Evolutionary conservation across 2,113 vertebrate genomes (phyloP).

Genomic region (Ariopsis seemanni): DNA sequence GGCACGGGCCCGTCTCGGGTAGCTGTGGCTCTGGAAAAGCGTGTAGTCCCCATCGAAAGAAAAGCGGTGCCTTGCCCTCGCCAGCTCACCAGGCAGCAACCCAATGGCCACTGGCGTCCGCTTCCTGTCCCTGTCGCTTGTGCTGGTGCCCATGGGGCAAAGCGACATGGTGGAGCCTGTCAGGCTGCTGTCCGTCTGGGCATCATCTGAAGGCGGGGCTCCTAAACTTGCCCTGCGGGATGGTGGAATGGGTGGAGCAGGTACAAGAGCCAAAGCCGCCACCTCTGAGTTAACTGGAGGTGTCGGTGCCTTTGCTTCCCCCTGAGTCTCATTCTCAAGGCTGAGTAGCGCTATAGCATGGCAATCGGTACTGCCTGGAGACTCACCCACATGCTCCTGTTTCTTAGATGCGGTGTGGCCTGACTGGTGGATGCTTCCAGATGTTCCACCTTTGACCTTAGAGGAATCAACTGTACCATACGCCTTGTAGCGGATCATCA

Average conservation of each 20-base stretch:
- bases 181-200: slow-evolving; percentile 77
- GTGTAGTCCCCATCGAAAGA: slow-evolving; percentile 91
- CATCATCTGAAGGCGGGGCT: slow-evolving; percentile 72
- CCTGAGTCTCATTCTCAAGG: slow-evolving; percentile 59
- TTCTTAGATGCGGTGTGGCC: slow-evolving; percentile 69
- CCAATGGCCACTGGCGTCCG: slow-evolving; percentile 66
- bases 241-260: slow-evolving; percentile 60
- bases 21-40: slow-evolving; percentile 95
- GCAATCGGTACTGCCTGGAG: slow-evolving; percentile 68
- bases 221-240: slow-evolving; percentile 67
- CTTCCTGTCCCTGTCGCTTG: slow-evolving; percentile 73
- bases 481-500: slow-evolving; percentile 94
- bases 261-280: slow-evolving; percentile 26
- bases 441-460: slow-evolving; percentile 60
- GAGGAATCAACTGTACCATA: slow-evolving; percentile 73
- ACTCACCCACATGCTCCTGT: slow-evolving; percentile 56
- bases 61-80: slow-evolving; percentile 86
- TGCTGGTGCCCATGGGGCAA: slow-evolving; percentile 79
- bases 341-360: slow-evolving; percentile 71
- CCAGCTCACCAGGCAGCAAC: slow-evolving; percentile 76
- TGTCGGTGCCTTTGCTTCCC: slow-evolving; percentile 66
- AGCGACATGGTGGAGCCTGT: slow-evolving; percentile 85
- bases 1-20: slow-evolving; percentile 88
- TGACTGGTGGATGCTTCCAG: slow-evolving; percentile 58
- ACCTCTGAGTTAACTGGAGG: slow-evolving; percentile 56